Evolutionary conservation across 2,888 invertebrate species (phyloP), one percentile per base, ranked within the genome.

Genomic region (Chymomyza fuscimana): DNA sequence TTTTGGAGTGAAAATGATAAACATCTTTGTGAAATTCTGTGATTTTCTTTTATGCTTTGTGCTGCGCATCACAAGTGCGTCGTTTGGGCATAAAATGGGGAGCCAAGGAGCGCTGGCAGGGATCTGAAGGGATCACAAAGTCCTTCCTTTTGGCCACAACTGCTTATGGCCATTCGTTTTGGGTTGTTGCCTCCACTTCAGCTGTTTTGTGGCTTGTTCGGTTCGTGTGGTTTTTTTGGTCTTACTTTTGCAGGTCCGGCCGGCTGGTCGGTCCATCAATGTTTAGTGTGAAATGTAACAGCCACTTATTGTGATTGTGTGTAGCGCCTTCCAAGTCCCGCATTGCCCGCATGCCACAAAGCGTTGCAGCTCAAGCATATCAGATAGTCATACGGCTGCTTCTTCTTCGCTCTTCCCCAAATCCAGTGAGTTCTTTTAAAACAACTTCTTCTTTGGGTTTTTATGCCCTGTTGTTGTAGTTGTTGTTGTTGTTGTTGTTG

Each of bases 231-330:
- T 65, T 15, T 64, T 69, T 63, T 58, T 40, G 40, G 46, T 67
- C 61, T 69, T 69, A 32, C 40, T 61, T 12, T 40, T 61, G 32
- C 40, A 19, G 62, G 65, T 51, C 63, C 63, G 50, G 54, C 16
- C 22, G 19, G 22, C 58, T 19, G 82, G 69, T 29, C 65, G 74
- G 73, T 87, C 73, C 82, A 85, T 87, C 87, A 87, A 82, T 87
- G 83, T 70, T 78, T 78, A 78, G 84, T 88, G 82, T 87, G 82
- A 88, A 86, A 88, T 86, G 85, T 86, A 87, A 87, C 88, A 88
- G 82, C 85, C 85, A 87, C 88, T 88, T 86, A 87, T 85, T 86
- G 76, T 80, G 87, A 87, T 88, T 86, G 86, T 88, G 69, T 71
- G 67, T 52, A 65, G 59, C 46, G 73, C 19, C 65, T 58, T 32